Base-by-base conservation (phyloP, 2,888 invertebrate genomes). In the Hanleya hanleyi region DNA sequence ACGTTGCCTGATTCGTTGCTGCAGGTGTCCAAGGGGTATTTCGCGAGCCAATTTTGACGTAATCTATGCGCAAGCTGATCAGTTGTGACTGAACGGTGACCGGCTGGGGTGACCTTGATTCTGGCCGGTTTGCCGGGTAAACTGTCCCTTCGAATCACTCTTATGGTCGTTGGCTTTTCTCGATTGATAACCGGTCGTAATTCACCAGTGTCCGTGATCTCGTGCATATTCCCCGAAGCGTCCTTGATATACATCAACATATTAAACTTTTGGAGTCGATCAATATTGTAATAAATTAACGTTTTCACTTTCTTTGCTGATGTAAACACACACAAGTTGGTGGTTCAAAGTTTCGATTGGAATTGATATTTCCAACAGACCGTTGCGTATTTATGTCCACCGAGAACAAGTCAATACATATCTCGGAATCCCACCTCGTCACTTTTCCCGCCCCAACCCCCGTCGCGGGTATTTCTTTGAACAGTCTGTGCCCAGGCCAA, bases 11-110 rank as follows among this genome's bases (percentile, higher is more conserved):
- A 83, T 7, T 85, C 86, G 73, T 81, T 86, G 72, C 83, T 82
- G 78, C 79, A 84, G 26, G 83, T 80, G 73, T 88, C 88, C 35
- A 80, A 73, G 0, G 89, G 89, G 71, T 89, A 85, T 69, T 86
- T 86, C 36, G 86, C 86, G 82, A 88, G 80, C 90, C 90, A 90
- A 83, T 90, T 89, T 78, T 89, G 88, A 29, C 89, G 84, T 67
- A 89, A 81, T 71, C 84, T 80, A 35, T 81, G 76, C 5, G 90
- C 90, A 73, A 90, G 76, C 76, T 83, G 81, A 70, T 87, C 84
- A 67, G 85, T 80, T 35, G 82, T 80, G 32, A 83, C 71, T 26
- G 57, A 22, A 22, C 26, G 57, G 4, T 22, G 22, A 29, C 26
- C 22, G 26, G 57, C 29, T 4, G 22, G 29, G 9, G 26, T 22